These are phyloP conservation scores for Caenorhabditis sp. DNA, from an alignment of 2,888 invertebrate species.

Conservation along the genomic window DNA sequence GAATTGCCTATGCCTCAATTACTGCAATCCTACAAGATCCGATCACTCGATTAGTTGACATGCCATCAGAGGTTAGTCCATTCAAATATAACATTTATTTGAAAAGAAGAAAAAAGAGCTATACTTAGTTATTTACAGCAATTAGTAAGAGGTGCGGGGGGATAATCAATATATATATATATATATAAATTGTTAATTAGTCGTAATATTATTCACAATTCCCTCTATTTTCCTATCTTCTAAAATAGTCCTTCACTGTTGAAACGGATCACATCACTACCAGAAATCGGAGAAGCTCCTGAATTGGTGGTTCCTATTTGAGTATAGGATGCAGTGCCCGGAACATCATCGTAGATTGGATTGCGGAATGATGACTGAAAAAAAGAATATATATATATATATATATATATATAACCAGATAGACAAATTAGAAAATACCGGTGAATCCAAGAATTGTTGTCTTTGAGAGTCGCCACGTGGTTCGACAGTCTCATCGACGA, in stretches of 20 bases:
- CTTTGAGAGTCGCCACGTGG: slow-evolving; percentile 6
- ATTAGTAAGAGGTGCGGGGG: not conserved
- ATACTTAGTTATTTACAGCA: not conserved
- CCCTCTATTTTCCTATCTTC: not conserved
- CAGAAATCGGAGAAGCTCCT: not conserved
- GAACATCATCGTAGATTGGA: slow-evolving; percentile 36
- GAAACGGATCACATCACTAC: not conserved
- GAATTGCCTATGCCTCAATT: slow-evolving; percentile 69
- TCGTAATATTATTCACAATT: slow-evolving; percentile 1
- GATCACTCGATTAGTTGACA: slow-evolving; percentile 68
- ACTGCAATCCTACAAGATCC: slow-evolving; percentile 66
- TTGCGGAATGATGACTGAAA: slow-evolving; percentile 35
- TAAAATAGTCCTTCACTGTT: not conserved
- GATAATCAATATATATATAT: not conserved
- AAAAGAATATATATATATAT: not conserved
- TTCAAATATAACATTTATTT: not conserved
- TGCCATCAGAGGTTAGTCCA: slow-evolving; percentile 60
- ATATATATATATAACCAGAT: too few relatives aligned
- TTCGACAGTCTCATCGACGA: slow-evolving; percentile 22
- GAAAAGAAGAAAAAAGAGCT: not conserved
- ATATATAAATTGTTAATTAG: not conserved
- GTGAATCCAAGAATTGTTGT: slow-evolving; percentile 19
- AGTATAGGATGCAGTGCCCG: not conserved
- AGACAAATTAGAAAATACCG: slow-evolving; percentile 14
- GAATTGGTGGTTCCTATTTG: not conserved